These are phyloP conservation scores for Hydrolagus affinis DNA, from an alignment of 2,113 vertebrate species.

Conservation along the genomic window DNA sequence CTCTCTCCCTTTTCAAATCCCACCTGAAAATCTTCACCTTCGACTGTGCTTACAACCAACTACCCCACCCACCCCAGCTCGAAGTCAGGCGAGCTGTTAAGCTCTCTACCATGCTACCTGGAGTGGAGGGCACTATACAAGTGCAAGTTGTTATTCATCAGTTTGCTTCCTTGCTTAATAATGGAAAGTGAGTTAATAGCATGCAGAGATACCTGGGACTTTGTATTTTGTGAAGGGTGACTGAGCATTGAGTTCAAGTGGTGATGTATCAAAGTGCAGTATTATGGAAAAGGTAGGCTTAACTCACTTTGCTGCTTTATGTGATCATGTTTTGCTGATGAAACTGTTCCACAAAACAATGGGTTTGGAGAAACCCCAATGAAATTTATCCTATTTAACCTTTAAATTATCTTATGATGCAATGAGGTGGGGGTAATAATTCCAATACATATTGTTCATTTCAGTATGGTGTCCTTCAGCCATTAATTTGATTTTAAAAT, in stretches of 20 bases:
- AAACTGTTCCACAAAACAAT: not conserved
- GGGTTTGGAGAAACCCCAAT: not conserved
- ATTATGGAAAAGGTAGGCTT: not conserved
- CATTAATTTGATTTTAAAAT: not conserved
- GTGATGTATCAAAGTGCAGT: no score
- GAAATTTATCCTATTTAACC: not conserved
- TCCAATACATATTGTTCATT: not conserved
- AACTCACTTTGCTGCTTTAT: no score
- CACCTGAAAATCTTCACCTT: no score
- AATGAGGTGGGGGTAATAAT: not conserved
- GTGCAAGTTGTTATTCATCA: no score
- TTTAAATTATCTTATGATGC: not conserved
- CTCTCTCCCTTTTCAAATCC: no score
- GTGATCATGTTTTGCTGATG: not conserved
- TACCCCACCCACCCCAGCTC: no score
- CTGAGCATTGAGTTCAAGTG: not conserved
- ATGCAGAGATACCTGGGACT: not conserved
- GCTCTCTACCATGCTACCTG: no score
- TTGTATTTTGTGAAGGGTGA: not conserved
- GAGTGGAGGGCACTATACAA: no score
- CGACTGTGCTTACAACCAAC: no score
- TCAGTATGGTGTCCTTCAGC: not conserved
- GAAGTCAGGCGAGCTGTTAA: no score
- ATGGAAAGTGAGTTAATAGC: constrained; percentile 1
- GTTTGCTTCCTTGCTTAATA: not conserved